Percentiles rank a stretch among this genome's conserved stretches.
phyloP scores from a whole-genome alignment of 2,113 vertebrate species.

The Mastomys natalensis region DNA sequence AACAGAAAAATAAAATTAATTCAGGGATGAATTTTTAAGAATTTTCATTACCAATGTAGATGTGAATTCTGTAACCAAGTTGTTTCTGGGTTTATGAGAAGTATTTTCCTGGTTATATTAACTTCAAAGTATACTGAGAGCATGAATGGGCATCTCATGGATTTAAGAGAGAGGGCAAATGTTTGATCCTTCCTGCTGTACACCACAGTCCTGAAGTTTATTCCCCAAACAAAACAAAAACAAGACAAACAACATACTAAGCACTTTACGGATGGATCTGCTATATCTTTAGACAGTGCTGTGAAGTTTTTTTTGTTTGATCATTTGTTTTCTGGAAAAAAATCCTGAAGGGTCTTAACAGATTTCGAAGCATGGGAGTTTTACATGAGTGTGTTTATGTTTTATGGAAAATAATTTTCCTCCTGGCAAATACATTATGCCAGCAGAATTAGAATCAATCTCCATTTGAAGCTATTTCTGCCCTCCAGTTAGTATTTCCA shows the following conservation, averaged over 20 bases:
- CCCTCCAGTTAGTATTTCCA: background rate
- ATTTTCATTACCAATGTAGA: background rate
- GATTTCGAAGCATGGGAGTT: background rate
- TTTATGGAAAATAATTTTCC: background rate
- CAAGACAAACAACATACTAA: background rate
- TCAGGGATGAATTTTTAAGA: background rate
- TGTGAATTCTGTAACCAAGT: background rate
- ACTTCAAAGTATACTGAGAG: background rate
- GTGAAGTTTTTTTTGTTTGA: background rate
- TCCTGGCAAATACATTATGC: background rate
- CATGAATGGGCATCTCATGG: background rate
- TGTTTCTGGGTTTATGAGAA: background rate
- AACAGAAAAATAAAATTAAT: background rate
- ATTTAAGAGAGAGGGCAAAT: background rate
- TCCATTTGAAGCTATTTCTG: background rate
- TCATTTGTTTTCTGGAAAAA: background rate
- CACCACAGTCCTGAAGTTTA: background rate
- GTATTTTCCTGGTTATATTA: background rate
- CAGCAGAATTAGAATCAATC: slow-evolving; percentile 38
- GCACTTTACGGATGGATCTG: background rate
- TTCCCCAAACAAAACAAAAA: background rate
- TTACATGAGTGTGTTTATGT: background rate
- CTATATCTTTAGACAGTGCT: background rate
- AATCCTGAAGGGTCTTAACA: background rate
- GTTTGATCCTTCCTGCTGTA: background rate